Evolutionary conservation across 2,888 invertebrate genomes (phyloP).

Genomic region (Drepana falcataria): DNA sequence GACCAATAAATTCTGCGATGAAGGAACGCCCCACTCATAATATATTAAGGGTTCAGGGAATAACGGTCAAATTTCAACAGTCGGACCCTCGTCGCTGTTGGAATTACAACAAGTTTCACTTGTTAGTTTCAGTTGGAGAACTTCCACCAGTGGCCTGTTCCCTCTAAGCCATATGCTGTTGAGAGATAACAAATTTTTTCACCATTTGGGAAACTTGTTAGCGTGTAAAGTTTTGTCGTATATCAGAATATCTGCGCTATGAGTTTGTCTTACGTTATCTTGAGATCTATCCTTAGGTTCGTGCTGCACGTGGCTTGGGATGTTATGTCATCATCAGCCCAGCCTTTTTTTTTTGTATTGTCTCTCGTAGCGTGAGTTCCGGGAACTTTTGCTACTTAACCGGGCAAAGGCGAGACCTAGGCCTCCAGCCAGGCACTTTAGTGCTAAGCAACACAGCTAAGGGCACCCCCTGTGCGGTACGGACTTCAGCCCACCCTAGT

Average conservation of each 20-base stretch:
- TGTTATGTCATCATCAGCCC: too few relatives aligned
- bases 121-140: not conserved
- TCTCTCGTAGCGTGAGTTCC: too few relatives aligned
- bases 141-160: not conserved
- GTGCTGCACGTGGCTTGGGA: too few relatives aligned
- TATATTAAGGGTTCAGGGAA: constrained; percentile 1
- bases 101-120: constrained; percentile 3
- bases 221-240: not conserved
- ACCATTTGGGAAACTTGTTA: not conserved
- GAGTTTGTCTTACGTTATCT: not conserved
- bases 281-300: too few relatives aligned
- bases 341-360: too few relatives aligned
- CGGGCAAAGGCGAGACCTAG: too few relatives aligned
- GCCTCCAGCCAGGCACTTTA: too few relatives aligned
- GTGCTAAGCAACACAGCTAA: too few relatives aligned
- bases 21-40: not conserved
- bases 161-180: constrained; percentile 1
- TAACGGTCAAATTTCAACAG: constrained; percentile 3
- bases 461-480: too few relatives aligned
- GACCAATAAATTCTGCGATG: constrained; percentile 1
- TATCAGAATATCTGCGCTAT: not conserved
- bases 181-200: not conserved
- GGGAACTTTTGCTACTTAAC: too few relatives aligned
- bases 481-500: too few relatives aligned
- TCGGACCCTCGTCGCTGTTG: constrained; percentile 3